phyloP scores from a whole-genome alignment of 2,113 vertebrate genomes.

The Polyodon spathula region DNA sequence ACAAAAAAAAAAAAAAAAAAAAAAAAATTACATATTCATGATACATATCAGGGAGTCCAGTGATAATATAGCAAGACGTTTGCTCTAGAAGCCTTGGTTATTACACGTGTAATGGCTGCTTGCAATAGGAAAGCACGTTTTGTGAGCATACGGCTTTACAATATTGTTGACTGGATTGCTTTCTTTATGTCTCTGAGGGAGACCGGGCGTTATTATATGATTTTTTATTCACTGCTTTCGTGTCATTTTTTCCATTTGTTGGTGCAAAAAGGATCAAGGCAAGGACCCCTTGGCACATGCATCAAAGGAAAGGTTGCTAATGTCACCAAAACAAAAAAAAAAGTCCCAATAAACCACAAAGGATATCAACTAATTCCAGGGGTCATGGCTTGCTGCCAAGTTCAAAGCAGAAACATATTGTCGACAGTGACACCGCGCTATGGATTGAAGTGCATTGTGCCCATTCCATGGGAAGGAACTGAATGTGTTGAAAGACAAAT shows the following conservation, averaged over 20 bases:
- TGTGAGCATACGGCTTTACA: background rate
- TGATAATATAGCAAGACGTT: too few species aligned
- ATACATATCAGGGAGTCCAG: too few species aligned
- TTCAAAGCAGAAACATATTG: constrained; percentile 61
- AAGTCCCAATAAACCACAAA: constrained; percentile 61
- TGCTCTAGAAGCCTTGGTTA: too few species aligned
- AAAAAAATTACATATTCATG: too few species aligned
- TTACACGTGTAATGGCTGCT: too few species aligned
- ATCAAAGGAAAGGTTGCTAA: constrained; percentile 57
- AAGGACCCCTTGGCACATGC: constrained; percentile 51
- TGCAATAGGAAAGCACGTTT: background rate
- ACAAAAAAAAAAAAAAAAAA: too few species aligned
- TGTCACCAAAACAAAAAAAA: constrained; percentile 36
- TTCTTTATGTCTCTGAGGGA: constrained; percentile 6
- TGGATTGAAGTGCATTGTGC: constrained; percentile 60
- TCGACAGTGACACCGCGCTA: constrained; percentile 62
- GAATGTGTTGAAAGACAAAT: constrained; percentile 57
- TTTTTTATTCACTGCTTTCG: background rate
- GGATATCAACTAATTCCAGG: constrained; percentile 68
- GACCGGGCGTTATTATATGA: background rate
- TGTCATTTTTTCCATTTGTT: constrained; percentile 1
- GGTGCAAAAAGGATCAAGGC: constrained; percentile 1
- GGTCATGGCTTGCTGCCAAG: constrained; percentile 58
- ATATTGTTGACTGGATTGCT: background rate
- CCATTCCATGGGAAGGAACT: constrained; percentile 67